phyloP scores from a whole-genome alignment of 1,140 invertebrate genomes.

The Diachasmimorpha longicaudata region DNA sequence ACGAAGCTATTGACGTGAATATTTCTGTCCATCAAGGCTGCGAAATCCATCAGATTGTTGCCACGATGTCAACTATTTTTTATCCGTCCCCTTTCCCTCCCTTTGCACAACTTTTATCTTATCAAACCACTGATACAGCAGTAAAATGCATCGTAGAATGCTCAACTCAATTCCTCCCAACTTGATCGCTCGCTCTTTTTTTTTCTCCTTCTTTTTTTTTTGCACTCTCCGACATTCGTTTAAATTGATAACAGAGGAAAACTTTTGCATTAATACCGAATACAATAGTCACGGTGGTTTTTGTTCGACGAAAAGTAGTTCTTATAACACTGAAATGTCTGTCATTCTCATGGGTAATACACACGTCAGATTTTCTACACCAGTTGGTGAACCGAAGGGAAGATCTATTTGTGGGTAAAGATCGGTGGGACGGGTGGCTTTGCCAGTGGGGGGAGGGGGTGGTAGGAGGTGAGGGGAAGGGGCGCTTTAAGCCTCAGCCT shows the following conservation, averaged over 20 bases:
- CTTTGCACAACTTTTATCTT: not conserved
- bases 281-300: not conserved
- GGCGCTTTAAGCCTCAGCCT: constrained; percentile 10
- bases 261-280: not conserved
- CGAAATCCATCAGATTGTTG: not conserved
- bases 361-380: not conserved
- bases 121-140: not conserved
- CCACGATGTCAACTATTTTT: constrained; percentile 4
- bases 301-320: not conserved
- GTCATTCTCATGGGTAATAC: not conserved
- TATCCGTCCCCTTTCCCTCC: not conserved
- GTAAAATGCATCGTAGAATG: constrained; percentile 6
- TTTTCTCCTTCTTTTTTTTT: not conserved
- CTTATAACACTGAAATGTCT: not conserved
- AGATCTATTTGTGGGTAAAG: too few species aligned
- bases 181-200: not conserved
- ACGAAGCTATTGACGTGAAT: not conserved
- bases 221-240: not conserved
- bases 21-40: not conserved
- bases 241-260: not conserved
- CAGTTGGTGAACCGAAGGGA: not conserved
- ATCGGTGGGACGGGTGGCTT: too few species aligned
- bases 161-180: not conserved
- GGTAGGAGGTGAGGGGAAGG: too few species aligned
- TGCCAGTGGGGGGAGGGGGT: too few species aligned